phyloP scores from a whole-genome alignment of 2,797 vertebrate species.

The Fratercula arctica region DNA sequence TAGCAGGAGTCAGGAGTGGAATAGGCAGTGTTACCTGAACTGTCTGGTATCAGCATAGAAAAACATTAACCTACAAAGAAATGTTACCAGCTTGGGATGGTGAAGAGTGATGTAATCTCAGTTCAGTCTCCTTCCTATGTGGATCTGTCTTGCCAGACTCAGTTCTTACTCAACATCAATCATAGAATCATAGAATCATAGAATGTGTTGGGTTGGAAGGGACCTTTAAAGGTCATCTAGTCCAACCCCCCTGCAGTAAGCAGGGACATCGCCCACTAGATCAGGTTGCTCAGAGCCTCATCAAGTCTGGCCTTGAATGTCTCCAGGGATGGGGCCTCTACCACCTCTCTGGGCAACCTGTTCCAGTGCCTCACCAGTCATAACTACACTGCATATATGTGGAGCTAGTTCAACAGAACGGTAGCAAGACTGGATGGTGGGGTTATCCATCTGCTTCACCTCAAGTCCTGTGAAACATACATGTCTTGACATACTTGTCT shows the following conservation, averaged over 20 bases:
- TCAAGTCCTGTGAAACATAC: background rate
- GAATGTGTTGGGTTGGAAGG: no score
- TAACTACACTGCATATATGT: background rate
- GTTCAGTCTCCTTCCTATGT: background rate
- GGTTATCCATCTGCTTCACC: background rate
- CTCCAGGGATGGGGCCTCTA: no score
- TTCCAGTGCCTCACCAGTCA: fast-evolving
- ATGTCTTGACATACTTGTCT: background rate
- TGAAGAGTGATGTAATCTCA: background rate
- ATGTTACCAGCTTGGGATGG: background rate
- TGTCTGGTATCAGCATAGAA: background rate
- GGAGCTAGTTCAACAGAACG: background rate
- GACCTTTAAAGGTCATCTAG: no score
- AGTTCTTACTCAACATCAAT: background rate
- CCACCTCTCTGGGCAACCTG: no score
- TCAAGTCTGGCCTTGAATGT: no score
- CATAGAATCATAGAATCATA: fast-evolving
- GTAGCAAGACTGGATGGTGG: background rate
- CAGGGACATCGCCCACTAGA: no score
- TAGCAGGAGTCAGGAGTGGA: background rate
- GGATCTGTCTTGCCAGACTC: background rate
- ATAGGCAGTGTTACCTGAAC: background rate
- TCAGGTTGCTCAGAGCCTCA: no score
- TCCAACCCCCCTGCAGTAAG: no score
- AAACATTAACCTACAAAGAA: background rate